Conservation (phyloP, 2,888 invertebrate genomes). For the Hemicrepidius hirtus region DNA sequence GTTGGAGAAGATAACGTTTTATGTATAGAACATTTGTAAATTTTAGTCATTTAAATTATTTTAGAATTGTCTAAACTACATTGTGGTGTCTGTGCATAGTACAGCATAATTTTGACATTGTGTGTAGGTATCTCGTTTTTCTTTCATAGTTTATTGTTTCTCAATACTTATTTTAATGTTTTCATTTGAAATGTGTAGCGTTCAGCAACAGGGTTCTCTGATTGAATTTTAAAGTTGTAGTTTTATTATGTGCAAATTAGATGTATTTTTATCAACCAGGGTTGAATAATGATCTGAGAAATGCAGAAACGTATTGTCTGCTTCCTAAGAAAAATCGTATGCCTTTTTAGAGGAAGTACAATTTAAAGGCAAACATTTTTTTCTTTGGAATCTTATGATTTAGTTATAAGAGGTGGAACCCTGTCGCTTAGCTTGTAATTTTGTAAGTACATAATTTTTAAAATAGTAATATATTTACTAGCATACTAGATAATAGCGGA, state of each 20-base stretch:
- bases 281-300: not conserved
- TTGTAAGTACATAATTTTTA: constrained; percentile 26
- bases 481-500: constrained; percentile 21
- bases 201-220: too few relatives aligned
- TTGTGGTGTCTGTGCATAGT: constrained; percentile 18
- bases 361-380: too few relatives aligned
- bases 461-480: constrained; percentile 43
- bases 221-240: not conserved
- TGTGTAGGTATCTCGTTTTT: constrained; percentile 17
- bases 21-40: not conserved
- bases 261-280: not conserved
- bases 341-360: too few relatives aligned
- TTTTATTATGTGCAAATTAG: not conserved
- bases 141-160: constrained; percentile 28
- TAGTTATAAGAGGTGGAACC: not conserved
- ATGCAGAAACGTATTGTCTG: too few relatives aligned
- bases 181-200: not conserved
- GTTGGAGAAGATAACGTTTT: constrained; percentile 6
- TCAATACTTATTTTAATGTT: constrained; percentile 6
- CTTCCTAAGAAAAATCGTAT: too few relatives aligned
- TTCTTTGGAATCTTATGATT: too few relatives aligned
- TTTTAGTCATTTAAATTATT: constrained; percentile 13
- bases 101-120: not conserved
- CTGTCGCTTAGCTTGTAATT: constrained; percentile 10
- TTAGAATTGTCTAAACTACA: not conserved